These are phyloP conservation scores for Calidris pygmaea DNA, from an alignment of 2,113 vertebrate species.

Conservation along the genomic window DNA sequence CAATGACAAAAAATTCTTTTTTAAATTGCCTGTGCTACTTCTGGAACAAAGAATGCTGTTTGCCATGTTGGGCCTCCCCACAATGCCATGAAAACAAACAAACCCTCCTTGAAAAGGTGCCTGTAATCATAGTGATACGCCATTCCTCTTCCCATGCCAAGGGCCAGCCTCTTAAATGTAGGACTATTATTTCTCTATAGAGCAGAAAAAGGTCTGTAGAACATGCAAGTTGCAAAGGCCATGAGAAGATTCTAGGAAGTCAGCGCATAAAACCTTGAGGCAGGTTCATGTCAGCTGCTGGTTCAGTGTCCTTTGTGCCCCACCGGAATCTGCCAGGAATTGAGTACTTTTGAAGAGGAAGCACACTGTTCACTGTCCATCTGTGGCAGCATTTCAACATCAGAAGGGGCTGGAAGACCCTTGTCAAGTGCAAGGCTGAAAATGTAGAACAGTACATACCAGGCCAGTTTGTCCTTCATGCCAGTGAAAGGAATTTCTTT, in stretches of 20 bases:
- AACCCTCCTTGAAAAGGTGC: constrained; percentile 8
- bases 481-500: background rate
- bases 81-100: background rate
- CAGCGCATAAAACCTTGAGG: background rate
- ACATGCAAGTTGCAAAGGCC: background rate
- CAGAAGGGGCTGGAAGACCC: background rate
- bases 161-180: constrained; percentile 5
- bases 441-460: background rate
- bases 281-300: constrained; percentile 15
- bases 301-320: background rate
- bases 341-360: background rate
- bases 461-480: background rate
- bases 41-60: constrained; percentile 13
- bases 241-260: background rate
- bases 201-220: background rate
- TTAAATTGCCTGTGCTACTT: background rate
- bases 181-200: background rate
- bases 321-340: background rate
- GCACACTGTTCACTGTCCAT: background rate
- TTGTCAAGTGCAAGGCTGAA: background rate
- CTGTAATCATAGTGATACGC: background rate
- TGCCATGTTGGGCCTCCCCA: background rate
- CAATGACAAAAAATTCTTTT: constrained; percentile 48
- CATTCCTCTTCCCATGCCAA: background rate
- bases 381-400: background rate